Conservation (phyloP, 2,113 vertebrate species). For the Abramis brama region DNA sequence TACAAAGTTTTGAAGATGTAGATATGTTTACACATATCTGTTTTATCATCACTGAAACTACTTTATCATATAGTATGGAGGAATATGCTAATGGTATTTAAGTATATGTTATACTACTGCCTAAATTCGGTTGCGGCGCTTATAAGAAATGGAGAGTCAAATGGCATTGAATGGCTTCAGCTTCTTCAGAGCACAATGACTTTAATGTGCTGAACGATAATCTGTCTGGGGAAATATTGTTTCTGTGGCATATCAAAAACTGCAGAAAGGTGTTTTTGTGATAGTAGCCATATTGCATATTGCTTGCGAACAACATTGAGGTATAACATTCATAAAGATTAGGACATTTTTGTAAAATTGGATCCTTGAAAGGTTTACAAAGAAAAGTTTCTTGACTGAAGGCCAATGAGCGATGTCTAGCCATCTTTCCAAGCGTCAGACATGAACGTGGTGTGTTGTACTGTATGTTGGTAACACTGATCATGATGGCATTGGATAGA, state of each 20-base stretch:
- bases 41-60: conserved; percentile 22
- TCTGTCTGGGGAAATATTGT: background rate
- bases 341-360: background rate
- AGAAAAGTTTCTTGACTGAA: background rate
- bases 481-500: background rate
- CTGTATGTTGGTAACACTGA: background rate
- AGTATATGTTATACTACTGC: conserved; percentile 64
- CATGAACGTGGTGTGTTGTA: background rate
- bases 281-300: background rate
- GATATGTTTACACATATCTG: conserved; percentile 46
- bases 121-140: conserved; percentile 57
- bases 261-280: background rate
- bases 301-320: background rate
- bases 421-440: background rate
- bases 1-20: conserved; percentile 21
- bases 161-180: conserved; percentile 58
- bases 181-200: conserved; percentile 31
- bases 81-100: conserved; percentile 45
- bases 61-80: background rate
- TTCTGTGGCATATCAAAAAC: background rate
- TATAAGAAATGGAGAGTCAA: conserved; percentile 1
- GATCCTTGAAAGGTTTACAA: background rate
- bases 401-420: background rate
- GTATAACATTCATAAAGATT: background rate
- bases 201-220: conserved; percentile 26